Evolutionary conservation across 1,140 invertebrate species (phyloP), one percentile per base, ranked within the genome.

Genomic region (Nasonia giraulti): DNA sequence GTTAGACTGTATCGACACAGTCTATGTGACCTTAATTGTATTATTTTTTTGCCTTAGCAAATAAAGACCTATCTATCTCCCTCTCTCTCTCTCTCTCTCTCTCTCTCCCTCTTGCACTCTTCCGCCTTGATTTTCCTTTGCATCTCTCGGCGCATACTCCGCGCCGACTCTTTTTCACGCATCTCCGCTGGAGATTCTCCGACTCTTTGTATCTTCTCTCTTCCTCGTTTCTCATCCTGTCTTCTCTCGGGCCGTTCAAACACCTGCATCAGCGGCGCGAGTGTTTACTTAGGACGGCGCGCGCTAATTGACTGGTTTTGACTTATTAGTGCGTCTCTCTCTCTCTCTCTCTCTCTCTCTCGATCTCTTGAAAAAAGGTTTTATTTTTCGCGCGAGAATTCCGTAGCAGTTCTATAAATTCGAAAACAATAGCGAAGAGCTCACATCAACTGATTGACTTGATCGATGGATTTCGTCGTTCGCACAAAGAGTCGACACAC

Each of bases 301-400:
- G 87, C 87, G 89, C 88, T 92, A 91, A 92, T 92, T 92, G 90
- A 90, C 89, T 89, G 89, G 88, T 90, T 91, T 89, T 85, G 88
- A 91, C 89, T 91, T 91, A 92, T 92, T 92, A 91, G 89, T 89
- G 87, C 89, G 87, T 90, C 88, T 89, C 88, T 81, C 85, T 69
- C 47, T 87, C 88, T 37, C 33, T 88, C 90, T 87, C 88, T 88
- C 88, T 89, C 88, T 81, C 85, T 69, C 47, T 87, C 88, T 37
- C 33, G n/a, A n/a, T n/a, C n/a, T n/a, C 90, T 91, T 91, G 88
- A 89, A 90, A 89, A 89, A 83, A 50, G 33, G 2, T 27, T 68
- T 68, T 37, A 37, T 37, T 37, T 37, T 5, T 37, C 33, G 33
- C 5, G 33, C 33, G 33, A 37, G 33, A 37, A 37, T 37, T 37